Evolutionary conservation across 2,888 invertebrate species (phyloP), one percentile per base, ranked within the genome.

Genomic region (Pandemis corylana): DNA sequence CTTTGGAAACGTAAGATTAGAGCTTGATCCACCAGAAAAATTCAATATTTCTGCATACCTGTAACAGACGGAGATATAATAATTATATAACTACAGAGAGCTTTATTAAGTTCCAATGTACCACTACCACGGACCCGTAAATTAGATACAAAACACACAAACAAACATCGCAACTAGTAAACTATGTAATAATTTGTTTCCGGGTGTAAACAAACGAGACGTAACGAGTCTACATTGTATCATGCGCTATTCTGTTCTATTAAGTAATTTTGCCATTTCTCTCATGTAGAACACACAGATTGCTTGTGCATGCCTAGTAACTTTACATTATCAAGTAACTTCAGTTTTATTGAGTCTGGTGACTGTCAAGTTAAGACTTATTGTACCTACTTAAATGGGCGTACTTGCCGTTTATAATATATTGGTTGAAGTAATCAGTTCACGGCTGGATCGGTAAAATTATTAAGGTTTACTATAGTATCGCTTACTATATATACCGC

Each of bases 1-100:
- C 76, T 93, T 85, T 15, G 96, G 95, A 83, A 96, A 96, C 74
- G 90, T 89, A 78, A 92, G 90, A 80, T 92, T 91, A 15, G 88
- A 87, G 78, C 92, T 91, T 4, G 82, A 77, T 7, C 94, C 93
- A 10, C 92, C 93, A n/a, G 92, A 87, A 78, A 93, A 89, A 77
- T 89, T 87, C 49, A 85, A 80, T 72, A 81, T 80, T 78, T 88
- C 85, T 6, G 87, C 88, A 79, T 88, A 82, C 79, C 93, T 93
- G 89, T 53, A 82, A 88, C 77, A 53, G 80, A 80, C 78, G 20
- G 49, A 71, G 15, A 67, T 41, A 20, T 2, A 66, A 67, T 67
- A n/a, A 67, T 72, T 51, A 68, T 68, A 68, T 65, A 7, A 72
- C 69, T 13, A 44, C 5, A 53, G 51, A 65, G 66, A 41, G 13